phyloP scores from a whole-genome alignment of 37 sponge, comb jelly and placozoan genomes.

The Theonella swinhoei region DNA sequence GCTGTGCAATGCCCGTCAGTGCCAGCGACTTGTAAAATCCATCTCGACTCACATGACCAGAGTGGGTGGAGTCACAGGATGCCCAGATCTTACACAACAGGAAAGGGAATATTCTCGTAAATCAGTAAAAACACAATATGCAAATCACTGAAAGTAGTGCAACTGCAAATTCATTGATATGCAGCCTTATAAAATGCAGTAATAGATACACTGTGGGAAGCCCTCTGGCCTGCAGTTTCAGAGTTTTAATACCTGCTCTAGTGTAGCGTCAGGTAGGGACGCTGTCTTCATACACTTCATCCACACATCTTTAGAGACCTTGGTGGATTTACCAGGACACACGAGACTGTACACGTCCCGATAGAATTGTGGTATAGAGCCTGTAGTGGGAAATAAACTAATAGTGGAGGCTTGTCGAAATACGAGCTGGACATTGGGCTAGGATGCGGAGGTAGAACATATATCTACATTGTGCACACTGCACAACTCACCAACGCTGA shows the following conservation, averaged over 20 bases:
- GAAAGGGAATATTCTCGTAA: too few relatives aligned
- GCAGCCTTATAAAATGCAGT: too few relatives aligned
- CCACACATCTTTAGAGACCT: conserved; percentile 57
- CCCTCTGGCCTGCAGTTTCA: too few relatives aligned
- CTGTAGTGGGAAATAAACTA: conserved; percentile 10
- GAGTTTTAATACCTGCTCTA: conserved; percentile 68
- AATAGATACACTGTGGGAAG: too few relatives aligned
- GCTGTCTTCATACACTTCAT: conserved; percentile 32
- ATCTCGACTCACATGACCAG: conserved; percentile 55
- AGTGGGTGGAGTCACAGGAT: conserved; percentile 39
- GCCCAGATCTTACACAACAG: conserved; percentile 90
- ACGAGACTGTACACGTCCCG: conserved; percentile 67
- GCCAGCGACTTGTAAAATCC: conserved; percentile 78
- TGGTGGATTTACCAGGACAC: conserved; percentile 13
- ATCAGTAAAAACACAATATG: too few relatives aligned
- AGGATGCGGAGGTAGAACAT: too few relatives aligned
- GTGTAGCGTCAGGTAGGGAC: conserved; percentile 13
- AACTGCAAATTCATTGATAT: too few relatives aligned
- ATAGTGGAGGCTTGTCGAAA: too few relatives aligned
- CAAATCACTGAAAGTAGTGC: too few relatives aligned
- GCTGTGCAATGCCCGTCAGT: conserved; percentile 69
- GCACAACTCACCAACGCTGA: conserved; percentile 32
- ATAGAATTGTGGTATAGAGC: conserved; percentile 71
- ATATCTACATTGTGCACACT: background rate
- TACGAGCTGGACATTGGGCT: too few relatives aligned